Conservation (phyloP, 2,797 vertebrate species). For the Todus mexicanus region DNA sequence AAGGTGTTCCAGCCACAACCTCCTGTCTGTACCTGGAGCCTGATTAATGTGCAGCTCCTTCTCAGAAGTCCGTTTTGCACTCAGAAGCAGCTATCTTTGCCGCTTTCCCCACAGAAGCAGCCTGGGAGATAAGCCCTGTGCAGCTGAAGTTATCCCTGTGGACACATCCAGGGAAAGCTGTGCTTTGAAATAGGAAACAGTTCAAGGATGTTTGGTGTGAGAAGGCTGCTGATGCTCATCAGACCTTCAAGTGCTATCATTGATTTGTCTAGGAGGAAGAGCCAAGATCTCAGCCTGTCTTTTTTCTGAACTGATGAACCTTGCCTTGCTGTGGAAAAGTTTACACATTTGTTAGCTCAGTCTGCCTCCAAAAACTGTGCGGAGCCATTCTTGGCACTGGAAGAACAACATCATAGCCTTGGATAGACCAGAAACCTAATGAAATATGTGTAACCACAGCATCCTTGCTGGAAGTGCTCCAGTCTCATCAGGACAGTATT, state of each 20-base stretch:
- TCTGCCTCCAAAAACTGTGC: neutral
- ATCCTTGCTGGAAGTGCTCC: neutral
- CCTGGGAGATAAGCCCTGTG: neutral
- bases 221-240: neutral
- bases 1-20: neutral
- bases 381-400: neutral
- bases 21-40: neutral
- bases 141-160: neutral
- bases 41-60: neutral
- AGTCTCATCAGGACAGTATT: neutral
- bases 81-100: neutral
- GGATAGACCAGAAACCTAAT: neutral
- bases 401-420: neutral
- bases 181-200: neutral
- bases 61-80: neutral
- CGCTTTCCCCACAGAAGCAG: neutral
- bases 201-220: neutral
- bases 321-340: neutral
- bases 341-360: neutral
- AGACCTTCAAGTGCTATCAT: neutral
- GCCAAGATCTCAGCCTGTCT: neutral
- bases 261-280: neutral
- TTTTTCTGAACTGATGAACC: neutral
- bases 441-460: neutral
- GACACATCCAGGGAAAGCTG: neutral